Evolutionary conservation across 1,140 invertebrate genomes (phyloP).

Genomic region (Danaus melanippus): DNA sequence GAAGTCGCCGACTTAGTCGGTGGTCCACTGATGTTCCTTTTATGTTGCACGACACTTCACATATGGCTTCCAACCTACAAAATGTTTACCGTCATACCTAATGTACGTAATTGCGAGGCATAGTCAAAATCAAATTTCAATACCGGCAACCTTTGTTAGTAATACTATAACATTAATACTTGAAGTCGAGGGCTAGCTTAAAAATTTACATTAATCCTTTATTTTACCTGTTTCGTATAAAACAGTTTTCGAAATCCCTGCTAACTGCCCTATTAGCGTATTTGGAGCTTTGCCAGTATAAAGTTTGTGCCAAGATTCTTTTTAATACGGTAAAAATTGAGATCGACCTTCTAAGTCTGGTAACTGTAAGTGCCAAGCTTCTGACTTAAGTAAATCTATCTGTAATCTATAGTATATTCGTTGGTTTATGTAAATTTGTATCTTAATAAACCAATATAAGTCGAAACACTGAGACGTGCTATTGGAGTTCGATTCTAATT

Average conservation of each 20-base stretch:
- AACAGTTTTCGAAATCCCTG: slow-evolving; percentile 27
- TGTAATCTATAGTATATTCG: too few relatives aligned
- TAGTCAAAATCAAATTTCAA: too few relatives aligned
- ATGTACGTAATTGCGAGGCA: slow-evolving; percentile 17
- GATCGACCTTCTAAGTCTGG: slow-evolving; percentile 16
- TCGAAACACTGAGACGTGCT: too few relatives aligned
- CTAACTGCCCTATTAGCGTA: slow-evolving; percentile 33
- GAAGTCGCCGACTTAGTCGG: slow-evolving; percentile 53
- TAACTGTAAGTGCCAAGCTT: too few relatives aligned
- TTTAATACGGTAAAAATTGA: slow-evolving; percentile 28
- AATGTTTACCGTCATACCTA: slow-evolving; percentile 32
- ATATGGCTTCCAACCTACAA: slow-evolving; percentile 39
- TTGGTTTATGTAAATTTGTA: too few relatives aligned
- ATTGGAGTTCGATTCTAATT: too few relatives aligned
- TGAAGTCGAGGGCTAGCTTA: too few relatives aligned
- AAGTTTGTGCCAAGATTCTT: slow-evolving; percentile 26
- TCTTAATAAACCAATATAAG: too few relatives aligned
- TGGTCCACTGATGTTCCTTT: slow-evolving; percentile 49
- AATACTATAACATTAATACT: too few relatives aligned
- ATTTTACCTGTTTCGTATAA: slow-evolving; percentile 25
- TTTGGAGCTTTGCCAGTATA: slow-evolving; percentile 28
- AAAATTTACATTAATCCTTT: slow-evolving; percentile 3
- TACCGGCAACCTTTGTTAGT: too few relatives aligned
- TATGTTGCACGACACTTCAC: slow-evolving; percentile 32
- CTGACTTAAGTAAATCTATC: too few relatives aligned